Evolutionary conservation across 2,888 invertebrate species (phyloP).

Genomic region (Apamea monoglypha): DNA sequence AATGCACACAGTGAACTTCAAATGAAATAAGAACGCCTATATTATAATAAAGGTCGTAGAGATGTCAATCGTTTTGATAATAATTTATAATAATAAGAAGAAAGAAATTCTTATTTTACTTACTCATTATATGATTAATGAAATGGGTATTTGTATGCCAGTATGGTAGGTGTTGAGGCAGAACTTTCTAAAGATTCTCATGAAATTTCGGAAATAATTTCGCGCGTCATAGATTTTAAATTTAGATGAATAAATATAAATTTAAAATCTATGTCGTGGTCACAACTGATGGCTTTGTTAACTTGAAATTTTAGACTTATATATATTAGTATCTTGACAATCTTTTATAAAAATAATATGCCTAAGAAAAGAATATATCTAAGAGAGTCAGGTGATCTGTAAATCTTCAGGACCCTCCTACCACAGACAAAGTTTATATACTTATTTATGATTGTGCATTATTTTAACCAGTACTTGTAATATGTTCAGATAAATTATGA

Average conservation of each 20-base stretch:
- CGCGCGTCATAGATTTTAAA: too few species aligned
- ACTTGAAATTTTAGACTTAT: background rate
- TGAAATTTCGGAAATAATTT: background rate
- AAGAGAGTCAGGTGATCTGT: too few species aligned
- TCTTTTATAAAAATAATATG: background rate
- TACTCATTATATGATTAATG: background rate
- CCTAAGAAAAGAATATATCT: too few species aligned
- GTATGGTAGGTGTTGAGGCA: background rate
- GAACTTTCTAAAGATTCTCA: background rate
- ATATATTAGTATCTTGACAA: background rate
- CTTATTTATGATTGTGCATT: too few species aligned
- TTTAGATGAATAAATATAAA: too few species aligned
- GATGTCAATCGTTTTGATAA: background rate
- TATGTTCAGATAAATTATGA: too few species aligned
- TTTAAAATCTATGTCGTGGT: background rate
- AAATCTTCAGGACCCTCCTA: too few species aligned
- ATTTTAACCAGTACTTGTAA: too few species aligned
- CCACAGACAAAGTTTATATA: too few species aligned
- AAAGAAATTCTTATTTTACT: background rate
- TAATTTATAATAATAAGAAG: background rate
- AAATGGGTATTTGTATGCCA: background rate
- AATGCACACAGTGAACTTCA: slow-evolving; percentile 8
- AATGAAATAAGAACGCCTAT: slow-evolving; percentile 1
- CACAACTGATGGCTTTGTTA: too few species aligned
- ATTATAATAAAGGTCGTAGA: background rate